Evolutionary conservation across 2,113 vertebrate species (phyloP).

Genomic region (Vombatus ursinus): DNA sequence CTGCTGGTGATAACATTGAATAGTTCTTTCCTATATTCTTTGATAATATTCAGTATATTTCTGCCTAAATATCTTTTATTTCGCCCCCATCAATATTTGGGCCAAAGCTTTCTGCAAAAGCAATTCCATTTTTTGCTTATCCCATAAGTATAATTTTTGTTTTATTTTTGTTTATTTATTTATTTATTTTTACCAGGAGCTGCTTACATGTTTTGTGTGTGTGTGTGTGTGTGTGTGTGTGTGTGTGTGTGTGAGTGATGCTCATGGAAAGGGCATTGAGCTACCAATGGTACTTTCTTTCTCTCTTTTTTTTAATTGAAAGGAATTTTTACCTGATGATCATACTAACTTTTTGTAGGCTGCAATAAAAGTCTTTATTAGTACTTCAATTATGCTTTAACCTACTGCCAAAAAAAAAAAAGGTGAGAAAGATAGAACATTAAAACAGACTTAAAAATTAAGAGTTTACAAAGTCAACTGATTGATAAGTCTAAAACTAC

Average conservation of each 20-base stretch:
- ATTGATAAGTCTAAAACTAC: neutral
- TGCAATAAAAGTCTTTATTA: neutral
- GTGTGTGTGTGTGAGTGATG: neutral
- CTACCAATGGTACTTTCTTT: neutral
- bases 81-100: neutral
- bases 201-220: neutral
- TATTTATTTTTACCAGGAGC: neutral
- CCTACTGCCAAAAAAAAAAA: neutral
- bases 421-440: neutral
- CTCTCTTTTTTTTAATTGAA: constrained; percentile 9
- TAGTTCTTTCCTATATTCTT: constrained; percentile 41
- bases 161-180: neutral
- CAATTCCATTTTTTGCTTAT: constrained; percentile 33
- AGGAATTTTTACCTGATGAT: constrained; percentile 20
- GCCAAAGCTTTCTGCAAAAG: constrained; percentile 8
- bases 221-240: too few species aligned
- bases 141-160: neutral
- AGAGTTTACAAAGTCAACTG: constrained; percentile 21
- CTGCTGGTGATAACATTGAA: neutral
- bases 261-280: constrained; percentile 14
- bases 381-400: constrained; percentile 1
- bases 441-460: constrained; percentile 3
- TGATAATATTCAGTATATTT: constrained; percentile 18
- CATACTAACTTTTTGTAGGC: neutral
- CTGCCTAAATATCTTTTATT: constrained; percentile 12